phyloP scores from a whole-genome alignment of 2,797 vertebrate species.

The Enoplosus armatus region DNA sequence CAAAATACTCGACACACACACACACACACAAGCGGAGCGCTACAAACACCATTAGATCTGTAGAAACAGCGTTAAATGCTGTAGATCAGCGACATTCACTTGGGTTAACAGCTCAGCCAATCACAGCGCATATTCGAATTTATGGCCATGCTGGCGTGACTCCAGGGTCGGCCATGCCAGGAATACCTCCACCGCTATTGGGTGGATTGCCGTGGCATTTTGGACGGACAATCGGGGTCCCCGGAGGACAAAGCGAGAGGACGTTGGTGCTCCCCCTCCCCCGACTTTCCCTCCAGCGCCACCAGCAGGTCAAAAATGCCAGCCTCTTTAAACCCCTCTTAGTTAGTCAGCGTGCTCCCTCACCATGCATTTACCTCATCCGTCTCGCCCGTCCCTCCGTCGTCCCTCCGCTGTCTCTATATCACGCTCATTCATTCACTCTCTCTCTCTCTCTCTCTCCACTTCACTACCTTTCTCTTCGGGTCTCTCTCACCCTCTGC shows the following conservation, averaged over 20 bases:
- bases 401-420: conserved; percentile 16
- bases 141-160: neutral
- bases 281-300: neutral
- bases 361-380: conserved; percentile 71
- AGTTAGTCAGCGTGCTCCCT: conserved; percentile 61
- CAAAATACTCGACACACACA: neutral
- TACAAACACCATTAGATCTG: neutral
- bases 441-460: conserved; percentile 8
- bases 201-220: neutral
- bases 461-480: conserved; percentile 7
- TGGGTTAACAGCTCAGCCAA: conserved; percentile 24
- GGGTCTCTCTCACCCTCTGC: conserved; percentile 41
- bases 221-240: neutral
- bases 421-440: conserved; percentile 20
- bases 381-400: conserved; percentile 33
- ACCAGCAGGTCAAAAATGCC: neutral
- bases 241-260: neutral
- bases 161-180: neutral
- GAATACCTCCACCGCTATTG: neutral
- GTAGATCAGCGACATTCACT: neutral
- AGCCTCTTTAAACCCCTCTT: neutral
- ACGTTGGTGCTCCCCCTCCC: neutral
- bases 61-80: neutral
- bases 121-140: conserved; percentile 1
- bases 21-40: neutral